These are phyloP conservation scores for Hypanus sabinus DNA, from an alignment of 2,113 vertebrate species.

Conservation along the genomic window DNA sequence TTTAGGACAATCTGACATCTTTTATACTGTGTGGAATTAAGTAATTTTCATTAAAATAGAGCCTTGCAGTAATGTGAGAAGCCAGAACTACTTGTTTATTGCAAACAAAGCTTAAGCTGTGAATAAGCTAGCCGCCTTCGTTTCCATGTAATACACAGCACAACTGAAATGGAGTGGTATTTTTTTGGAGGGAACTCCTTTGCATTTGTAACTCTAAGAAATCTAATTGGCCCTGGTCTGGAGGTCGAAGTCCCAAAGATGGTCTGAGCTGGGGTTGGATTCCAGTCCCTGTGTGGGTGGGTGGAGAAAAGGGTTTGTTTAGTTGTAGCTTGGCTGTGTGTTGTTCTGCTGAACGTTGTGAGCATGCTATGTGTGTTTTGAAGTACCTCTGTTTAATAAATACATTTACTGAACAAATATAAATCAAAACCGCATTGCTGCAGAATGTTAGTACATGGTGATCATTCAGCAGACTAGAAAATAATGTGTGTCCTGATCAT, in stretches of 20 bases:
- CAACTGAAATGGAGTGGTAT: not conserved
- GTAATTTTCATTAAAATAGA: not conserved
- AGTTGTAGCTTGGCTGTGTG: too few relatives aligned
- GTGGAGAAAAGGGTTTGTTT: too few relatives aligned
- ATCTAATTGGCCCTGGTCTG: not conserved
- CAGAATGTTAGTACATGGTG: not conserved
- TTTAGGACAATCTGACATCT: not conserved
- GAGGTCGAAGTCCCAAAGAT: too few relatives aligned
- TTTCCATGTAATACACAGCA: not conserved
- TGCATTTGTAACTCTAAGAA: not conserved
- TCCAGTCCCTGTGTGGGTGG: too few relatives aligned
- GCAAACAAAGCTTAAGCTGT: not conserved
- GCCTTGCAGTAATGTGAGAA: not conserved
- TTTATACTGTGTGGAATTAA: not conserved
- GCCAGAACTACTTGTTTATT: not conserved
- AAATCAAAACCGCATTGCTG: not conserved
- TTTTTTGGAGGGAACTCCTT: not conserved
- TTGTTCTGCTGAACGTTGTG: too few relatives aligned
- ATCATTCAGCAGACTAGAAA: not conserved
- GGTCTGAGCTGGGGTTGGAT: too few relatives aligned
- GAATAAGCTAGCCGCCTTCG: not conserved
- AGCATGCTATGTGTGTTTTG: too few relatives aligned
- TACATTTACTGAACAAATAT: too few relatives aligned
- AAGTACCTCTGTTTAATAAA: too few relatives aligned
- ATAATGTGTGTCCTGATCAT: not conserved